phyloP scores from a whole-genome alignment of 2,113 vertebrate species.

The Pollachius pollachius region DNA sequence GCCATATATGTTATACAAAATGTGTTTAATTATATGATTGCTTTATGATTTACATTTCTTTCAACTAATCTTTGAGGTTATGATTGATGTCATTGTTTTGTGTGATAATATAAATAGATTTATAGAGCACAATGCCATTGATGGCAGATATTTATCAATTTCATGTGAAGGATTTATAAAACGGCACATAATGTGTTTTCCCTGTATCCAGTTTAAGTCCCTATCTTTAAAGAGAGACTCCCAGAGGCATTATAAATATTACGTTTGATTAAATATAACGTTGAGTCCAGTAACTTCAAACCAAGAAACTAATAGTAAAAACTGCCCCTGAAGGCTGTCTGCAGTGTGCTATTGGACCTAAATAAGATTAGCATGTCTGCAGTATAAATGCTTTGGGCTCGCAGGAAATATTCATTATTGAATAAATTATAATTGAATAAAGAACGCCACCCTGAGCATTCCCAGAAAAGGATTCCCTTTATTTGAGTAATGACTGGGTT shows the following conservation, averaged over 20 bases:
- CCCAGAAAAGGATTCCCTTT: slow-evolving; percentile 28
- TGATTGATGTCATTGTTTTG: too few species aligned
- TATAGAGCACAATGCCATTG: too few species aligned
- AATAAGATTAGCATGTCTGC: slow-evolving; percentile 45
- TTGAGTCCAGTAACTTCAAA: slow-evolving; percentile 57
- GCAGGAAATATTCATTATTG: slow-evolving; percentile 48
- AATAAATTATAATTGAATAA: slow-evolving; percentile 43
- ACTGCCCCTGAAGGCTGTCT: slow-evolving; percentile 36
- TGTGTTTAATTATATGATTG: too few species aligned
- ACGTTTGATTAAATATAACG: slow-evolving; percentile 42
- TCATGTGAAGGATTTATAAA: too few species aligned
- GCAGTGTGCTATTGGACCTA: slow-evolving; percentile 28
- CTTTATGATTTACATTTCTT: too few species aligned
- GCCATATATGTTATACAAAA: too few species aligned
- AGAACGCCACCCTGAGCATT: slow-evolving; percentile 20
- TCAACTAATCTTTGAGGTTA: too few species aligned
- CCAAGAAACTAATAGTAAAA: slow-evolving; percentile 43
- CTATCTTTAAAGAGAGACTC: slow-evolving; percentile 27
- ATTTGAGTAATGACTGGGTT: slow-evolving; percentile 17
- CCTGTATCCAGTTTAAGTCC: too few species aligned
- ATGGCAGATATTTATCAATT: too few species aligned
- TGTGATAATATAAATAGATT: too few species aligned
- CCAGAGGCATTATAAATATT: slow-evolving; percentile 41
- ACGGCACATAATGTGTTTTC: too few species aligned
- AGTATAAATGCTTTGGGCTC: slow-evolving; percentile 17